Conservation (phyloP, 2,888 invertebrate species). For the Stenurella melanura region DNA sequence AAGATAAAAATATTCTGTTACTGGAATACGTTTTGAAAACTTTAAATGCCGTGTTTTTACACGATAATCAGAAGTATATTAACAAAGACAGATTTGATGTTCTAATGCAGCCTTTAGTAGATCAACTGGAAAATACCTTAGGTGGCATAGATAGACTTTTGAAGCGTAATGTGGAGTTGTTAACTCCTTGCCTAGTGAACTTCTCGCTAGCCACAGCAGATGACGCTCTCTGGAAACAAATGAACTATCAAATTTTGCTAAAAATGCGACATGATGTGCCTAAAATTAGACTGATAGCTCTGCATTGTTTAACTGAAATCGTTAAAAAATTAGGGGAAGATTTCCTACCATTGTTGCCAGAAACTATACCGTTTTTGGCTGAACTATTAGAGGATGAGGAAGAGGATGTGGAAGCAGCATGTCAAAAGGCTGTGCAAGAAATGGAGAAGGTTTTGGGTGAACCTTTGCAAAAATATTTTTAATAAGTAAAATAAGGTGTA, state of each 20-base stretch:
- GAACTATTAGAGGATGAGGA: conserved; percentile 95
- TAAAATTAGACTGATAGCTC: conserved; percentile 83
- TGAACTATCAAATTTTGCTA: conserved; percentile 92
- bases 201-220: conserved; percentile 89
- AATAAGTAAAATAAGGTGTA: conserved; percentile 58
- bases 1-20: conserved; percentile 78
- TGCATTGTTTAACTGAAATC: conserved; percentile 85
- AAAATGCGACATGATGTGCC: conserved; percentile 88
- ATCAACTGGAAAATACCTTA: conserved; percentile 88
- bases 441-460: conserved; percentile 92
- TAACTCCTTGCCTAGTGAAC: conserved; percentile 88
- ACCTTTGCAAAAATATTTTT: conserved; percentile 92
- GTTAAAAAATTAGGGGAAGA: conserved; percentile 91
- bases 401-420: conserved; percentile 85
- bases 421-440: conserved; percentile 87
- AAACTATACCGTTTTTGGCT: conserved; percentile 94
- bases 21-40: conserved; percentile 85
- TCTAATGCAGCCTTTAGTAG: conserved; percentile 90
- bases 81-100: conserved; percentile 90
- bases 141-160: conserved; percentile 79
- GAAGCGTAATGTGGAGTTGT: conserved; percentile 76
- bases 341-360: conserved; percentile 91
- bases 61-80: conserved; percentile 89
- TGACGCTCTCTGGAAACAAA: conserved; percentile 91
- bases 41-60: conserved; percentile 84